phyloP scores from a whole-genome alignment of 2,113 vertebrate species.

The Rhea americana region DNA sequence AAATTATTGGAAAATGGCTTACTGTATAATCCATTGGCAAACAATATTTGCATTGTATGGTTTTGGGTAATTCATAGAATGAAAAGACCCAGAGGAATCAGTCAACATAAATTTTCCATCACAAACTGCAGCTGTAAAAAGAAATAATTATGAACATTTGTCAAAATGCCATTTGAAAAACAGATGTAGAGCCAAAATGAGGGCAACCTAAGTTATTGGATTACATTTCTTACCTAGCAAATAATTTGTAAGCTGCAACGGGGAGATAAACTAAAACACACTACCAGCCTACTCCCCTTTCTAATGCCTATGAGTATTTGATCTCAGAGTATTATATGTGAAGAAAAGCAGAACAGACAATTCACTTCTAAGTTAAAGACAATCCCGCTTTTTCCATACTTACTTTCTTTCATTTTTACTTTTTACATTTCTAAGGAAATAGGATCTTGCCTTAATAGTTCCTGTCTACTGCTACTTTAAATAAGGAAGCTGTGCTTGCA shows the following conservation, averaged over 20 bases:
- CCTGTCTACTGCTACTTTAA: neutral
- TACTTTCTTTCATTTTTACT: neutral
- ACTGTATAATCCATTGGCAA: constrained; percentile 82
- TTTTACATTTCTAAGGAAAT: neutral
- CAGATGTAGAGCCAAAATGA: neutral
- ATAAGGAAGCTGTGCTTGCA: neutral
- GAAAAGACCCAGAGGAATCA: constrained; percentile 75
- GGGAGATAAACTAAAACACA: neutral
- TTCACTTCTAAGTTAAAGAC: neutral
- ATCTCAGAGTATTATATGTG: neutral
- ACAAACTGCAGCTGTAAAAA: constrained; percentile 75
- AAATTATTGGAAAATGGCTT: constrained; percentile 30
- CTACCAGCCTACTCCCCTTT: neutral
- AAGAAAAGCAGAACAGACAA: neutral
- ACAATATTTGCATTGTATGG: constrained; percentile 37
- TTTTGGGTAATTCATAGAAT: constrained; percentile 73
- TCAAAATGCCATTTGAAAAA: constrained; percentile 1
- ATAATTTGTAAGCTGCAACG: neutral
- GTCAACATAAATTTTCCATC: constrained; percentile 81
- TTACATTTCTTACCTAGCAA: neutral
- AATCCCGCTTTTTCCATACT: neutral
- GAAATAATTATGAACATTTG: constrained; percentile 5
- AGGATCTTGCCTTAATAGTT: neutral
- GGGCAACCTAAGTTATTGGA: neutral
- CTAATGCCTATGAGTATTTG: neutral